Evolutionary conservation across 2,113 vertebrate species (phyloP).

Genomic region (Bombycilla garrulus): DNA sequence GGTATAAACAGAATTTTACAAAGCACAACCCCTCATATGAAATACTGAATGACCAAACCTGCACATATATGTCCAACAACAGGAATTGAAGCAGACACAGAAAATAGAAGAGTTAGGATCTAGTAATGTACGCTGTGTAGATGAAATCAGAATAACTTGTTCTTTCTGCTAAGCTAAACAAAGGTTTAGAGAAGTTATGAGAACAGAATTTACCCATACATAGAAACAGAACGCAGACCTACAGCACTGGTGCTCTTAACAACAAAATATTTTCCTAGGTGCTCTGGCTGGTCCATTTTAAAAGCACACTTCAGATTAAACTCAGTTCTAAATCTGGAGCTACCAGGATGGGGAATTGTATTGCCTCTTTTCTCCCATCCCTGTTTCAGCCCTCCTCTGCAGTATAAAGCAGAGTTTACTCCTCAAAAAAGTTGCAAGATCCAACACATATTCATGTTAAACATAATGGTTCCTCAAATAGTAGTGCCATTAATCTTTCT

Average conservation of each 20-base stretch:
- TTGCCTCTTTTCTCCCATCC: neutral
- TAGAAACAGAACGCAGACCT: neutral
- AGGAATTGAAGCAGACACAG: neutral
- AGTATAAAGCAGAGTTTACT: neutral
- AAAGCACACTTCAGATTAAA: neutral
- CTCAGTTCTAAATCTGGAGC: neutral
- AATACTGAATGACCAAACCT: neutral
- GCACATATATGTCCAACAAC: neutral
- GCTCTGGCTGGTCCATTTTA: neutral
- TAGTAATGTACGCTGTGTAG: neutral
- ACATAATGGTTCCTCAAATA: neutral
- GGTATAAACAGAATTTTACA: neutral
- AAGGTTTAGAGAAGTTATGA: neutral
- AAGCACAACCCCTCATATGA: neutral
- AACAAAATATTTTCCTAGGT: neutral
- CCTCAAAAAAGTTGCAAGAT: neutral
- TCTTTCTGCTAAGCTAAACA: neutral
- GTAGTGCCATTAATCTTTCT: neutral
- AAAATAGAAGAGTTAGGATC: neutral
- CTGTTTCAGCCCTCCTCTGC: fast-evolving
- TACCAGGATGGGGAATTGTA: neutral
- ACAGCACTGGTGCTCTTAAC: neutral
- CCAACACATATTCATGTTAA: neutral
- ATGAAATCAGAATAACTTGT: neutral
- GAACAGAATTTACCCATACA: neutral